These are phyloP conservation scores for Scaptomyza montana DNA, from an alignment of 1,140 invertebrate species.

Conservation along the genomic window DNA sequence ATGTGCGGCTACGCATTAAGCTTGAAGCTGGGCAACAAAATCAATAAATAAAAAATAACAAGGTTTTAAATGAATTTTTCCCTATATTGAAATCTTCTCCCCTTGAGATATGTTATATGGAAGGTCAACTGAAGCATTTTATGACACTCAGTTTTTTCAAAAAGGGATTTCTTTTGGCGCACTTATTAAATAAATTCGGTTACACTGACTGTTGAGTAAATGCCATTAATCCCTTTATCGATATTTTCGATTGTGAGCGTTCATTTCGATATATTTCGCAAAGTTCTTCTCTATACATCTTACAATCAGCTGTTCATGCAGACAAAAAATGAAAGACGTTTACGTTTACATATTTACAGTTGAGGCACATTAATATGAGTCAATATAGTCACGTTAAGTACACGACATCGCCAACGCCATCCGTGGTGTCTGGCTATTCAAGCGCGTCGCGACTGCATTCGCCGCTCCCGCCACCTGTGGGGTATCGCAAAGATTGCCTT, in stretches of 20 bases:
- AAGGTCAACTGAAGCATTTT: too few species aligned
- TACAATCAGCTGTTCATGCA: conserved; percentile 41
- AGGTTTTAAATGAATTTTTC: too few species aligned
- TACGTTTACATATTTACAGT: conserved; percentile 52
- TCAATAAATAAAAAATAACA: too few species aligned
- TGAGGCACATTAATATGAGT: conserved; percentile 59
- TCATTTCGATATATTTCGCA: background rate
- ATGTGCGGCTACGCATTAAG: too few species aligned
- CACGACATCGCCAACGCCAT: conserved; percentile 87
- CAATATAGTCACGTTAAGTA: conserved; percentile 86
- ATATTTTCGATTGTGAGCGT: background rate
- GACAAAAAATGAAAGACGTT: conserved; percentile 54
- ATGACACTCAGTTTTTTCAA: too few species aligned
- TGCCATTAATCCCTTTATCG: background rate
- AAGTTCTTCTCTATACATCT: conserved; percentile 3
- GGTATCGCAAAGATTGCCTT: conserved; percentile 88
- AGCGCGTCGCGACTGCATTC: conserved; percentile 85
- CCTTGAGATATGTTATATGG: too few species aligned
- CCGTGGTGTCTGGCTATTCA: conserved; percentile 82
- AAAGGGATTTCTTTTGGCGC: background rate
- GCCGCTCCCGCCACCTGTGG: conserved; percentile 86
- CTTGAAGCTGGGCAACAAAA: too few species aligned
- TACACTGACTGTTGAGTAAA: background rate
- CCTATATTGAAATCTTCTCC: too few species aligned
- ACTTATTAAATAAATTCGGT: conserved; percentile 14